phyloP scores from a whole-genome alignment of 1,140 invertebrate species.

The Arctopsyche grandis region DNA sequence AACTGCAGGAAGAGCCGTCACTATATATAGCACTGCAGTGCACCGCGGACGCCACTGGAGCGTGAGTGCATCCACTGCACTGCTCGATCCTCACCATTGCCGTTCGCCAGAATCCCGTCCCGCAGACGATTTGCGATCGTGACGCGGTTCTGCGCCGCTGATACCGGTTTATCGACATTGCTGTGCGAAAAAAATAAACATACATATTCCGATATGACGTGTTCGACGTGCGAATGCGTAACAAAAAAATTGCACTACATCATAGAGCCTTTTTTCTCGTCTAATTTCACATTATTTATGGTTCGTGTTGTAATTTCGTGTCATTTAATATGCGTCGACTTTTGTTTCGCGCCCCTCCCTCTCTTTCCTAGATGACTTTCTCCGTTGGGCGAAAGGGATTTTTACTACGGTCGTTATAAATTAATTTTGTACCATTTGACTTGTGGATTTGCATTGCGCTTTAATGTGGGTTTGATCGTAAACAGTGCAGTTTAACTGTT shows the following conservation, averaged over 20 bases:
- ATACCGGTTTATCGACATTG: conserved; percentile 28
- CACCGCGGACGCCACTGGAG: not conserved
- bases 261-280: not conserved
- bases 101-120: not conserved
- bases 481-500: too few relatives aligned
- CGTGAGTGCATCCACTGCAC: not conserved
- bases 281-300: too few relatives aligned
- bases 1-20: conserved; percentile 5
- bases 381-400: too few relatives aligned
- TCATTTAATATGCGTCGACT: too few relatives aligned
- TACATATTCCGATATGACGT: not conserved
- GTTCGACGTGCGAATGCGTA: not conserved
- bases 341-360: too few relatives aligned
- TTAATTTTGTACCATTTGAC: too few relatives aligned
- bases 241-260: conserved; percentile 19
- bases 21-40: not conserved
- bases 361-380: too few relatives aligned
- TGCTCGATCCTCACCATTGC: not conserved
- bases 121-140: not conserved
- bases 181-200: conserved; percentile 9
- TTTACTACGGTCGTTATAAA: too few relatives aligned
- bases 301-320: too few relatives aligned
- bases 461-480: too few relatives aligned
- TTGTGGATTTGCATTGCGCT: too few relatives aligned
- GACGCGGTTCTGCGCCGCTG: not conserved